phyloP scores from a whole-genome alignment of 1,140 invertebrate genomes.

The Chironomus tepperi region DNA sequence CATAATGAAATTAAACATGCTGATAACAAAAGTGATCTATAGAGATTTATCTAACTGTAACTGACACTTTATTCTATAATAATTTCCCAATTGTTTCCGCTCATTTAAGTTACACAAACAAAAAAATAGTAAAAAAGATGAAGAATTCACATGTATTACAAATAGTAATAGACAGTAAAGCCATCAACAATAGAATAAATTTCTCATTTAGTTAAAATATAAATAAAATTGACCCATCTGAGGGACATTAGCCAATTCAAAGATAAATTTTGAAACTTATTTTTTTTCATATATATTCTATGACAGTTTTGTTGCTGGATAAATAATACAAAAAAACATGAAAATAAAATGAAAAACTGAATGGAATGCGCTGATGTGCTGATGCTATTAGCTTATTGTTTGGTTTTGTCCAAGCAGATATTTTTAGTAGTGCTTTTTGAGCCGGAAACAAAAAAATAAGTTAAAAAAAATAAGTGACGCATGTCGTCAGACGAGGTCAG shows the following conservation, averaged over 20 bases:
- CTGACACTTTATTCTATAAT: conserved; percentile 14
- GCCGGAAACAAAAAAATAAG: conserved; percentile 6
- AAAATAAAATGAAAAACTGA: background rate
- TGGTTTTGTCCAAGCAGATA: background rate
- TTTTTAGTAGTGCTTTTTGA: conserved; percentile 8
- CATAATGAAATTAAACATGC: background rate
- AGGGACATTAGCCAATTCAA: background rate
- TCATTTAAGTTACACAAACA: background rate
- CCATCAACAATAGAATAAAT: background rate
- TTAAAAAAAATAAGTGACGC: conserved; percentile 17
- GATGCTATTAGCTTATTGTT: conserved; percentile 13
- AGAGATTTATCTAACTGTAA: background rate
- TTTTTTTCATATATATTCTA: background rate
- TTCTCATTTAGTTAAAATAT: background rate
- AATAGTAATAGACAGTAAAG: background rate
- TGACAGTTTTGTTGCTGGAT: background rate
- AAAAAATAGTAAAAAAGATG: background rate
- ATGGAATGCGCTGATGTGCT: conserved; percentile 6
- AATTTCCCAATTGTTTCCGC: conserved; percentile 3
- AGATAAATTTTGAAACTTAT: background rate
- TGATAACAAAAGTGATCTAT: background rate
- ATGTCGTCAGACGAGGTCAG: conserved; percentile 8
- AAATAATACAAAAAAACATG: too few species aligned
- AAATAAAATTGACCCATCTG: background rate
- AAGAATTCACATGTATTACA: background rate